Conservation (phyloP, 2,113 vertebrate species). For the Myiagra hebetior region DNA sequence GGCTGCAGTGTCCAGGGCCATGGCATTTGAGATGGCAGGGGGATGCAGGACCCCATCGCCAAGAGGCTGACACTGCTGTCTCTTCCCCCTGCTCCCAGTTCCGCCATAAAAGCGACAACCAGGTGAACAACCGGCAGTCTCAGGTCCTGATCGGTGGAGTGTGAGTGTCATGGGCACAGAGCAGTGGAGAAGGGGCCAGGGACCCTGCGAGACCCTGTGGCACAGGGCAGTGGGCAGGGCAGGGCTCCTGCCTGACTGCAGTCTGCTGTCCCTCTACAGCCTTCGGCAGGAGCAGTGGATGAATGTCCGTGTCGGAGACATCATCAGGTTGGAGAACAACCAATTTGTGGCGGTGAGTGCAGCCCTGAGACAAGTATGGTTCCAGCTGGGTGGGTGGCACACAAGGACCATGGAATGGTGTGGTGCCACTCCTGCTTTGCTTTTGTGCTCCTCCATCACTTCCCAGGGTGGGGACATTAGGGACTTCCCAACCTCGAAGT, state of each 20-base stretch:
- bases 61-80: neutral
- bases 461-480: neutral
- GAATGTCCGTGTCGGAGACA: conserved; percentile 92
- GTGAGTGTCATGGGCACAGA: conserved; percentile 73
- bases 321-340: conserved; percentile 95
- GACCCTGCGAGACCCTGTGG: accelerated
- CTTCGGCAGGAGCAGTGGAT: conserved; percentile 93
- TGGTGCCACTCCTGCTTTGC: accelerated
- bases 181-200: neutral
- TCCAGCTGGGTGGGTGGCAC: neutral
- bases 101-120: conserved; percentile 95
- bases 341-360: conserved; percentile 89
- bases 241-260: neutral
- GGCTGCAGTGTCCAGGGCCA: accelerated
- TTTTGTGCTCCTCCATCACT: neutral
- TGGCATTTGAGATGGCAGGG: neutral
- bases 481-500: neutral
- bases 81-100: conserved; percentile 72
- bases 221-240: neutral
- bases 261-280: conserved; percentile 54
- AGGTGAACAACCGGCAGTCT: conserved; percentile 96
- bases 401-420: accelerated
- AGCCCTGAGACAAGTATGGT: accelerated
- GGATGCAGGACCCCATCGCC: accelerated
- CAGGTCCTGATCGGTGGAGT: conserved; percentile 89